A percentile compares a stretch with the other conserved stretches of the same genome.
phyloP scores from a whole-genome alignment of 2,797 vertebrate genomes.

The Eurystomus glaucurus region DNA sequence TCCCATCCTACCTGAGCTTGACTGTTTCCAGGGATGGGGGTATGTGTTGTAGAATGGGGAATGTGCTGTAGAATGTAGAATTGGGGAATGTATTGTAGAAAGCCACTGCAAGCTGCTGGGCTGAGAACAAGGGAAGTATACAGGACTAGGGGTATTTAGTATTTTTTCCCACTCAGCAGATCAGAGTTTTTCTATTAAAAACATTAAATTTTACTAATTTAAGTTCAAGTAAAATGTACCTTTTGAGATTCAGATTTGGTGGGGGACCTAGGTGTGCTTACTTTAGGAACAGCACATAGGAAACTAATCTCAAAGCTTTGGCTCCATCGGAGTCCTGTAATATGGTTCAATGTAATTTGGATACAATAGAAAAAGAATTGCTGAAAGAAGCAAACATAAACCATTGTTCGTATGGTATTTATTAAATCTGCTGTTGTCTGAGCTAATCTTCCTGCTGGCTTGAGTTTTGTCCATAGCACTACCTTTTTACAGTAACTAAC shows the following conservation, averaged over 20 bases:
- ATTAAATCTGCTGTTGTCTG: background rate
- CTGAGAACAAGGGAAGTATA: background rate
- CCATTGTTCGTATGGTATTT: background rate
- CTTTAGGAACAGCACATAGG: background rate
- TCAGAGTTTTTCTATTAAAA: background rate
- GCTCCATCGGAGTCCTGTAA: background rate
- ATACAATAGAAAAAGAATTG: background rate
- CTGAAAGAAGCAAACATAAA: background rate
- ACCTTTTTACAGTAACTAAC: background rate
- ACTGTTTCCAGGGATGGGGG: background rate
- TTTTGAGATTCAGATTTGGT: background rate
- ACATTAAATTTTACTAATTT: background rate
- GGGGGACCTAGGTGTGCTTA: background rate
- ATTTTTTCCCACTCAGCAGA: background rate
- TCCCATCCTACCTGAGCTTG: background rate
- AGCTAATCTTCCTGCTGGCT: background rate
- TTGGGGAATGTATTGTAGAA: background rate
- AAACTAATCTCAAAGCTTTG: background rate
- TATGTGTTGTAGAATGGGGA: background rate
- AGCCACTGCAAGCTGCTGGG: background rate
- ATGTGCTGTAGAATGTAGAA: background rate
- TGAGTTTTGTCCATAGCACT: background rate
- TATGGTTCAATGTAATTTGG: background rate
- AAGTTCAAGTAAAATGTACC: background rate
- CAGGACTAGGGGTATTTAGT: background rate